Conservation (phyloP, 2,888 invertebrate species). For the Micropterix aruncella region DNA sequence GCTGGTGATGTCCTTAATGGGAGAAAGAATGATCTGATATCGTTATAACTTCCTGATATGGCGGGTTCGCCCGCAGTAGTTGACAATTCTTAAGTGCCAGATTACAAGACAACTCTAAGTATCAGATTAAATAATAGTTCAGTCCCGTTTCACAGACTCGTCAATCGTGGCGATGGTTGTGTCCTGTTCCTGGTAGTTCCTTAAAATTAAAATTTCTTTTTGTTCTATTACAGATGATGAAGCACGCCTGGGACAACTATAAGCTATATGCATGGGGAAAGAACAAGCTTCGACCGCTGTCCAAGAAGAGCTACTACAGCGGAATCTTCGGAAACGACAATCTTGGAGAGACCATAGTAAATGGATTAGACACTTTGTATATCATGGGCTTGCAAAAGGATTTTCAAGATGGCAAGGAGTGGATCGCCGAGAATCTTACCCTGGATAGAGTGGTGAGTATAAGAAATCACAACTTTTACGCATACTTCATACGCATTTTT, state of each 20-base stretch:
- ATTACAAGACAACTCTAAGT: too few species aligned
- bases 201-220: too few species aligned
- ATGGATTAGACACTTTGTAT: slow-evolving; percentile 66
- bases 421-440: slow-evolving; percentile 54
- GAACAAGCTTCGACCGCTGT: slow-evolving; percentile 65
- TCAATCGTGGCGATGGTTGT: too few species aligned
- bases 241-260: slow-evolving; percentile 72
- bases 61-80: too few species aligned
- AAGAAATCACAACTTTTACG: background rate
- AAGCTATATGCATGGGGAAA: slow-evolving; percentile 71
- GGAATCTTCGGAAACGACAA: slow-evolving; percentile 53
- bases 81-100: too few species aligned
- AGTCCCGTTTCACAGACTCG: too few species aligned
- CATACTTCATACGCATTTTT: background rate
- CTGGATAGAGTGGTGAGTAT: slow-evolving; percentile 30
- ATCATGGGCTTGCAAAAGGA: slow-evolving; percentile 70
- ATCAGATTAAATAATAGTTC: too few species aligned
- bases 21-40: too few species aligned
- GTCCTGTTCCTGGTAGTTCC: too few species aligned
- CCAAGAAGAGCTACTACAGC: slow-evolving; percentile 50
- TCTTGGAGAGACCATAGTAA: slow-evolving; percentile 66
- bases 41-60: too few species aligned
- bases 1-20: too few species aligned
- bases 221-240: slow-evolving; percentile 63
- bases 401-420: slow-evolving; percentile 59